Evolutionary conservation across 1,140 invertebrate species (phyloP), one percentile per base, ranked within the genome.

Genomic region (Sinonovacula constricta): DNA sequence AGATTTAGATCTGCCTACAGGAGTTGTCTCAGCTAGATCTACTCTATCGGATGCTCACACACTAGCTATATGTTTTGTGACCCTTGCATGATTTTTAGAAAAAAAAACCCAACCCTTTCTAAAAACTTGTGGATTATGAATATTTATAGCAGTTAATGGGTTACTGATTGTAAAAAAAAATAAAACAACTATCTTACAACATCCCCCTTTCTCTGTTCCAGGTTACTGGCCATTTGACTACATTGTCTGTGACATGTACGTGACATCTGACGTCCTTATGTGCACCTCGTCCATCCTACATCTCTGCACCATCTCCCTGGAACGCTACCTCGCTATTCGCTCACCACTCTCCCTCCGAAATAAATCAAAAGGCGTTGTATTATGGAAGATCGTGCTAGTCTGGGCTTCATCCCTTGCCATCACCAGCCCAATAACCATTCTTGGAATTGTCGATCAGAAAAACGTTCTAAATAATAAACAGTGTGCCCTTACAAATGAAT

Each of bases 181-280:
- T n/a, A n/a, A n/a, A n/a, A n/a, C n/a, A n/a, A n/a, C n/a, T n/a
- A n/a, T n/a, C n/a, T n/a, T n/a, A n/a, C n/a, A n/a, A n/a, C n/a
- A n/a, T n/a, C n/a, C n/a, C n/a, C 39, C 18, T 24, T 54, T 51
- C 65, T 83, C 81, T 85, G 39, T 93, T 93, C 15, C 93, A 98
- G 97, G 97, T 66, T 95, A 96, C 90, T 98, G 97, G 97, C 95
- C 96, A 33, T 95, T 98, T 84, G 95, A 95, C 10, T 93, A 95
- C 72, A 93, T 94, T 26, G 95, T 97, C 94, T 99, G 97, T 92
- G 97, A 97, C 91, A 93, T 98, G 18, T 98, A 97, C 92, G 95
- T 97, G 71, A 97, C 97, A 1, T 96, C 96, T 77, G 97, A 99
- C 90, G 97, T 99, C 22, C 92, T 98, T 28, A 96, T 97, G 67